Evolutionary conservation across 1,140 invertebrate genomes (phyloP).

Genomic region (Epicauta chinensis): DNA sequence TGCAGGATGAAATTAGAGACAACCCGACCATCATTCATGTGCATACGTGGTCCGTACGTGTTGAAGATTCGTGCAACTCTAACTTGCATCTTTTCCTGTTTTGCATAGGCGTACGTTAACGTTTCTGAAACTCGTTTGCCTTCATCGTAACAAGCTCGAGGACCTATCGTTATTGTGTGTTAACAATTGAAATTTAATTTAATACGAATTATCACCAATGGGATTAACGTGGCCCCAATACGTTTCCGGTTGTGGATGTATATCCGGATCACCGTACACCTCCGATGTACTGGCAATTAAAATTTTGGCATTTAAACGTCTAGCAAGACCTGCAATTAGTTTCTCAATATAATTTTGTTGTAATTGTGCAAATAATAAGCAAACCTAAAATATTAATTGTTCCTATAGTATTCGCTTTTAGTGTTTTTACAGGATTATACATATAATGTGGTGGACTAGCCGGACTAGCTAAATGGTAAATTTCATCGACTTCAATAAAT

Average conservation of each 20-base stretch:
- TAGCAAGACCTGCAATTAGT: slow-evolving; percentile 59
- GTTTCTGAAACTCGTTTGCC: slow-evolving; percentile 97
- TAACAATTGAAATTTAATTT: slow-evolving; percentile 1
- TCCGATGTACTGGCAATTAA: slow-evolving; percentile 98
- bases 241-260: slow-evolving; percentile 90
- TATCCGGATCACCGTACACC: slow-evolving; percentile 96
- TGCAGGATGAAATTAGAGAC: slow-evolving; percentile 99
- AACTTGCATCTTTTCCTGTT: slow-evolving; percentile 92
- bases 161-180: slow-evolving; percentile 49
- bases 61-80: slow-evolving; percentile 98
- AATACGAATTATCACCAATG: slow-evolving; percentile 60
- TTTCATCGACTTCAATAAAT: slow-evolving; percentile 97
- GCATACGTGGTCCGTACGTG: slow-evolving; percentile 99
- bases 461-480: slow-evolving; percentile 98
- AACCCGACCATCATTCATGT: slow-evolving; percentile 97
- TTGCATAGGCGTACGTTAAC: slow-evolving; percentile 93
- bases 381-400: slow-evolving; percentile 98
- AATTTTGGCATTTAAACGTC: slow-evolving; percentile 88
- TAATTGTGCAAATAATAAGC: not conserved
- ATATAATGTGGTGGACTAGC: slow-evolving; percentile 99
- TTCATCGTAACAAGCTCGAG: slow-evolving; percentile 97
- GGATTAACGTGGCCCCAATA: slow-evolving; percentile 99
- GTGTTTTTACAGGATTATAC: slow-evolving; percentile 99
- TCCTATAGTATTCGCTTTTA: slow-evolving; percentile 98
- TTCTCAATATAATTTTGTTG: slow-evolving; percentile 17